These are phyloP conservation scores for Microctenopoma lineatum DNA, from an alignment of 2,797 vertebrate species.

Conservation along the genomic window DNA sequence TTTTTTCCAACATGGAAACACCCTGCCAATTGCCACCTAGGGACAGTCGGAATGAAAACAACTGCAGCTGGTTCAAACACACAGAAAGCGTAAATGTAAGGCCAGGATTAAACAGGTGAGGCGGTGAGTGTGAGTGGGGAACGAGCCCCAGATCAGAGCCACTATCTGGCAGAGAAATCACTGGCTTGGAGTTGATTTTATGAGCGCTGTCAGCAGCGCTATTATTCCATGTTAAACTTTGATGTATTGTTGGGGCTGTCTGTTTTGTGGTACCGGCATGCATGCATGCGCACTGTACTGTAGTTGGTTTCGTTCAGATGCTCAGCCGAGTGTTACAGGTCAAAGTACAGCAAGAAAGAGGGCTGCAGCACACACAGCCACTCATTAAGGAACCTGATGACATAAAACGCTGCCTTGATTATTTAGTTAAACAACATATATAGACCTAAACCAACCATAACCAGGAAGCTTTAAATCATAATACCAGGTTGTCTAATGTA, in stretches of 20 bases:
- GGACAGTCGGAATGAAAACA: slow-evolving; percentile 70
- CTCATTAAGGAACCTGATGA: slow-evolving; percentile 62
- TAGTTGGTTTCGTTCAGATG: slow-evolving; percentile 43
- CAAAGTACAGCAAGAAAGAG: slow-evolving; percentile 42
- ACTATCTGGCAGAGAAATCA: slow-evolving; percentile 74
- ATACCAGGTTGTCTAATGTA: slow-evolving; percentile 59
- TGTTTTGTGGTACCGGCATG: slow-evolving; percentile 51
- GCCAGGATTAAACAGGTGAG: slow-evolving; percentile 75
- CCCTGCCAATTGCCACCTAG: slow-evolving; percentile 52
- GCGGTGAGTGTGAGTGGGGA: slow-evolving; percentile 39
- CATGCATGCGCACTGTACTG: slow-evolving; percentile 25
- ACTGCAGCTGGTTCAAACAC: slow-evolving; percentile 61
- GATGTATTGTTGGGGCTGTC: slow-evolving; percentile 74
- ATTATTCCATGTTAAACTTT: slow-evolving; percentile 81
- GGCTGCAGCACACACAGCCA: slow-evolving; percentile 39
- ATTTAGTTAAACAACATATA: slow-evolving; percentile 73
- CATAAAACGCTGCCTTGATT: slow-evolving; percentile 45
- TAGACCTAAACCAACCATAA: slow-evolving; percentile 54
- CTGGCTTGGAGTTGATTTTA: slow-evolving; percentile 66
- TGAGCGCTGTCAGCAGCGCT: slow-evolving; percentile 75
- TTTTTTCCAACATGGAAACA: slow-evolving; percentile 63
- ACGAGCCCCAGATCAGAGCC: slow-evolving; percentile 59
- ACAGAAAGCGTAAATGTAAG: slow-evolving; percentile 56
- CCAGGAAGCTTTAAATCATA: slow-evolving; percentile 79
- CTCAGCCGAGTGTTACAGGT: slow-evolving; percentile 57